These are phyloP conservation scores for Rhabdornis inornatus DNA, from an alignment of 2,113 vertebrate genomes.

Conservation along the genomic window DNA sequence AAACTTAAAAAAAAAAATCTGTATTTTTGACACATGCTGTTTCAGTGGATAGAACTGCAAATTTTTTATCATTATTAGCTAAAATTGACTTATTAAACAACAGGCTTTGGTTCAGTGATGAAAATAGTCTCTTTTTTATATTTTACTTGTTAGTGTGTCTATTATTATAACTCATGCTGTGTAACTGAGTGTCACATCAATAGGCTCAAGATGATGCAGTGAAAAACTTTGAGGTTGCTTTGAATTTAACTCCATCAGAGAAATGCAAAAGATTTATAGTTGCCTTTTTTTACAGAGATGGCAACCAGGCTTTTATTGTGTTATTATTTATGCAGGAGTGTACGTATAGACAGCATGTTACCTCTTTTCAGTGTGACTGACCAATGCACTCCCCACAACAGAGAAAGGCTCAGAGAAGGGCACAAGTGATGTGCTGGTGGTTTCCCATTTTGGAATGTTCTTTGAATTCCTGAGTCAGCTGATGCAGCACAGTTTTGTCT, in stretches of 20 bases:
- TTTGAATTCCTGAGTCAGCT: not conserved
- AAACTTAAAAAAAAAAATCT: not conserved
- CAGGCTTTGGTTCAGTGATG: not conserved
- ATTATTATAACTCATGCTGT: not conserved
- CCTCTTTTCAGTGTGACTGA: not conserved
- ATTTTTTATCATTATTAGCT: conserved; percentile 1
- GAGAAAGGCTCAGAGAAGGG: not conserved
- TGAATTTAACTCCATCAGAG: not conserved
- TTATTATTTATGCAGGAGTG: not conserved
- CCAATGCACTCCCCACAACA: accelerated
- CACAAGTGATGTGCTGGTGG: not conserved
- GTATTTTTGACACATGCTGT: not conserved
- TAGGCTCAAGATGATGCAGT: not conserved
- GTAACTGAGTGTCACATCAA: not conserved
- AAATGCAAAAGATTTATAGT: not conserved
- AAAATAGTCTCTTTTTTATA: not conserved
- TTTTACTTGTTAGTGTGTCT: not conserved
- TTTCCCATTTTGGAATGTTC: not conserved
- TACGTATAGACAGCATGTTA: not conserved
- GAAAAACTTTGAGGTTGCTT: not conserved
- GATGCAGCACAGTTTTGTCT: not conserved
- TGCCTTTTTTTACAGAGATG: not conserved
- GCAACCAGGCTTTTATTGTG: not conserved
- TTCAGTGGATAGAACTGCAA: not conserved
- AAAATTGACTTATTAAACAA: conserved; percentile 9